These are phyloP conservation scores for Borostomias antarcticus DNA, from an alignment of 2,797 vertebrate genomes.

Conservation along the genomic window DNA sequence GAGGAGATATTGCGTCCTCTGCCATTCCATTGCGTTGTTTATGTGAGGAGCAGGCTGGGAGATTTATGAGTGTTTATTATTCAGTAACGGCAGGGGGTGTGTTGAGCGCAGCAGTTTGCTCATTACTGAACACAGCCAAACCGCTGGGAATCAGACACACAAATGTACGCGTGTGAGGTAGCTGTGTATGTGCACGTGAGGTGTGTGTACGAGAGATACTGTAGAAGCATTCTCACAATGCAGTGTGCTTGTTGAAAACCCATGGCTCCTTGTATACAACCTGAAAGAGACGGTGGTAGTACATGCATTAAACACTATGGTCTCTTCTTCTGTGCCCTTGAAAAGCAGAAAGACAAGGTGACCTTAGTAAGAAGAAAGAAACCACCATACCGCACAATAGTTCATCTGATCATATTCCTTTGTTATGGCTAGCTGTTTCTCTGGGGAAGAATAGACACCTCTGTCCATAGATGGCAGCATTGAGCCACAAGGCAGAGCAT, in stretches of 20 bases:
- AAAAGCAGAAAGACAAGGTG: too few relatives aligned
- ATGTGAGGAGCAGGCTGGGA: conserved; percentile 34
- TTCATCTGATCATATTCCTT: too few relatives aligned
- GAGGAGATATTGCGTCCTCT: conserved; percentile 14
- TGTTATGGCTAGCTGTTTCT: not conserved
- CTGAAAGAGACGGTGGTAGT: not conserved
- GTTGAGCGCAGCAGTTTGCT: conserved; percentile 65
- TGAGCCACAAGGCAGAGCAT: conserved; percentile 25
- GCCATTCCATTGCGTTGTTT: conserved; percentile 42
- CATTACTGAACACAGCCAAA: conserved; percentile 65
- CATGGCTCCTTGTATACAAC: too few relatives aligned
- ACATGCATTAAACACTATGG: not conserved
- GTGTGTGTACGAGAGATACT: conserved; percentile 22
- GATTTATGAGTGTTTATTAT: conserved; percentile 67
- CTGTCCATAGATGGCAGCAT: conserved; percentile 35
- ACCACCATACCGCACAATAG: too few relatives aligned
- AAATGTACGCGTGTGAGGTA: conserved; percentile 21
- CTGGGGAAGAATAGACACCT: not conserved
- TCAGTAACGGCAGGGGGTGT: conserved; percentile 64
- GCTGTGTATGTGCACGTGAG: conserved; percentile 34
- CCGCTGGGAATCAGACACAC: conserved; percentile 58
- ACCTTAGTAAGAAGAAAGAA: too few relatives aligned
- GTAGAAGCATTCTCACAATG: too few relatives aligned
- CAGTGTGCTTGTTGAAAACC: too few relatives aligned
- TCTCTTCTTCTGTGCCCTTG: too few relatives aligned